Conservation (phyloP, 2,113 vertebrate genomes). For the Pituophis catenifer region DNA sequence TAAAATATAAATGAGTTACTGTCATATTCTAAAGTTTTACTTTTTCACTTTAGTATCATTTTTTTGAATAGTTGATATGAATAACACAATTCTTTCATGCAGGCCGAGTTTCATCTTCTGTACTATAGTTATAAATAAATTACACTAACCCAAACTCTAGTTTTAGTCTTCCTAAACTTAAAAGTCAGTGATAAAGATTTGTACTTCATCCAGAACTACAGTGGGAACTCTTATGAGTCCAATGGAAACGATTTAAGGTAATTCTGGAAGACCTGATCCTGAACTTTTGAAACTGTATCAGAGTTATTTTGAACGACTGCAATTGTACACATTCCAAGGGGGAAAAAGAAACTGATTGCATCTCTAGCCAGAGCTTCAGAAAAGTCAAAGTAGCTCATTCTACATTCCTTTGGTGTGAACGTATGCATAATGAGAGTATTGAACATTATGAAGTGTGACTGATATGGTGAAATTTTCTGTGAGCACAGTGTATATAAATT, state of each 20-base stretch:
- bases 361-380: not conserved
- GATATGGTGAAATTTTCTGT: not conserved
- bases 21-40: rapidly evolving
- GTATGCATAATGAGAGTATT: not conserved
- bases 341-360: rapidly evolving
- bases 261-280: constrained; percentile 28
- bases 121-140: not conserved
- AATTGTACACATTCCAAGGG: not conserved
- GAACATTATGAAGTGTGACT: not conserved
- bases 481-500: not conserved
- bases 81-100: rapidly evolving
- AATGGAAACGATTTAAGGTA: constrained; percentile 19
- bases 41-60: rapidly evolving
- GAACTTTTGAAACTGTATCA: not conserved
- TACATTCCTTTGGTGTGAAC: not conserved
- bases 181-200: constrained; percentile 36
- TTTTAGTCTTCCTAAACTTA: constrained; percentile 47
- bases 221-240: not conserved
- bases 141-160: constrained; percentile 24
- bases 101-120: rapidly evolving
- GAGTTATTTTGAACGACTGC: not conserved
- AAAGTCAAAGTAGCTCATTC: not conserved
- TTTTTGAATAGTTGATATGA: not conserved
- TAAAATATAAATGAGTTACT: not conserved
- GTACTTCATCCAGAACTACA: constrained; percentile 13